These are phyloP conservation scores for Holocentrus rufus DNA, from an alignment of 2,797 vertebrate genomes.

Conservation along the genomic window DNA sequence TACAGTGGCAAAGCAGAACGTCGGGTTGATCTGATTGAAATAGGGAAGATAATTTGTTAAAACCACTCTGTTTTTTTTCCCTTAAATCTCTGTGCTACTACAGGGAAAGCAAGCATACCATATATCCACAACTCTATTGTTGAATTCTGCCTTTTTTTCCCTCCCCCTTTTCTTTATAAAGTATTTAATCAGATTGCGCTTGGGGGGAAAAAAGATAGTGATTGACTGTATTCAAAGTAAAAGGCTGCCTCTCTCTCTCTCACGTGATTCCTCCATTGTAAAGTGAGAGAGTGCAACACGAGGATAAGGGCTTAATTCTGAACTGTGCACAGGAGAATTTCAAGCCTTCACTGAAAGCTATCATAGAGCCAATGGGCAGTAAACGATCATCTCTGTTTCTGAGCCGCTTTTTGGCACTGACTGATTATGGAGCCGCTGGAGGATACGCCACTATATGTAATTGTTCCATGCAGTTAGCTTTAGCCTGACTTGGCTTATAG, in stretches of 20 bases:
- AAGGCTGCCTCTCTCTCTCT: constrained; percentile 25
- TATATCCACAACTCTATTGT: constrained; percentile 56
- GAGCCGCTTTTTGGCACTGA: constrained; percentile 27
- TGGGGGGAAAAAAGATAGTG: constrained; percentile 31
- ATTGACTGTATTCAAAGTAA: constrained; percentile 47
- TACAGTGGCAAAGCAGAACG: constrained; percentile 25
- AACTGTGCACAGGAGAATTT: constrained; percentile 30
- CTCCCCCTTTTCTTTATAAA: constrained; percentile 36
- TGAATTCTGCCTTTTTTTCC: constrained; percentile 40
- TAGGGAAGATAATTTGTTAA: constrained; percentile 41
- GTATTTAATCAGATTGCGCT: constrained; percentile 66
- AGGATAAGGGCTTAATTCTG: constrained; percentile 35
- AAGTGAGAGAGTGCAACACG: constrained; percentile 27
- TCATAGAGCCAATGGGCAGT: constrained; percentile 10
- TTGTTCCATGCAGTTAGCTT: constrained; percentile 39
- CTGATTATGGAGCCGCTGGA: constrained; percentile 2
- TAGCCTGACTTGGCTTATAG: constrained; percentile 16
- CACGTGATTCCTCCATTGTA: constrained; percentile 30
- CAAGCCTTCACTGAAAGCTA: constrained; percentile 25
- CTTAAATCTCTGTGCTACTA: constrained; percentile 39
- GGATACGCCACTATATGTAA: constrained; percentile 6
- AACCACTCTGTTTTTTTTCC: constrained; percentile 25
- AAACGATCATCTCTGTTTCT: constrained; percentile 40
- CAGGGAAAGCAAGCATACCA: constrained; percentile 45
- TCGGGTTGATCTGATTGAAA: constrained; percentile 31